Evolutionary conservation across 1,140 invertebrate genomes (phyloP).

Genomic region (Drosophila lacertosa): DNA sequence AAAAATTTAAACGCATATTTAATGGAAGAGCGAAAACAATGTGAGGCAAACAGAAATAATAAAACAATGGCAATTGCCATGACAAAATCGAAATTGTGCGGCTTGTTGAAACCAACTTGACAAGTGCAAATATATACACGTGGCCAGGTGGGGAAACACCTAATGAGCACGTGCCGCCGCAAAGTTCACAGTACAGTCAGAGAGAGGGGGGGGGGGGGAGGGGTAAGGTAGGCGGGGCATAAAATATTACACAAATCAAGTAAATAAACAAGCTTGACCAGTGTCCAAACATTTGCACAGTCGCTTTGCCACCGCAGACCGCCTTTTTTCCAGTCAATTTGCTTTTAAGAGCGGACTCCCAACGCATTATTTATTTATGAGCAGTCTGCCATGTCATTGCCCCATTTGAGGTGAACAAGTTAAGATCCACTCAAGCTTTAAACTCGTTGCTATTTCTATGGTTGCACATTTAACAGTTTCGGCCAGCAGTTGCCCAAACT

Average conservation of each 20-base stretch:
- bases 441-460: background rate
- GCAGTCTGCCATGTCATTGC: conserved; percentile 16
- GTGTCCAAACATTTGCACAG: conserved; percentile 58
- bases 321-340: conserved; percentile 71
- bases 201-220: background rate
- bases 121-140: conserved; percentile 5
- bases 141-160: background rate
- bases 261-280: conserved; percentile 49
- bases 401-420: conserved; percentile 2
- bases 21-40: background rate
- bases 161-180: conserved; percentile 46
- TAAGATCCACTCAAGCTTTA: conserved; percentile 1
- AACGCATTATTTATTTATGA: conserved; percentile 64
- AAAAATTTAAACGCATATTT: background rate
- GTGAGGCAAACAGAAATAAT: conserved; percentile 3
- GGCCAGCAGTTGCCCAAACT: background rate
- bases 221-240: conserved; percentile 8
- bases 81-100: conserved; percentile 21
- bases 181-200: conserved; percentile 20
- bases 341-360: conserved; percentile 45
- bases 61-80: conserved; percentile 20
- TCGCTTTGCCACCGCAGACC: conserved; percentile 32
- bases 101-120: conserved; percentile 2
- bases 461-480: background rate
- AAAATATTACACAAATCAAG: conserved; percentile 56